Evolutionary conservation across 1,140 invertebrate genomes (phyloP).

Genomic region (Zaprionus ghesquierei): DNA sequence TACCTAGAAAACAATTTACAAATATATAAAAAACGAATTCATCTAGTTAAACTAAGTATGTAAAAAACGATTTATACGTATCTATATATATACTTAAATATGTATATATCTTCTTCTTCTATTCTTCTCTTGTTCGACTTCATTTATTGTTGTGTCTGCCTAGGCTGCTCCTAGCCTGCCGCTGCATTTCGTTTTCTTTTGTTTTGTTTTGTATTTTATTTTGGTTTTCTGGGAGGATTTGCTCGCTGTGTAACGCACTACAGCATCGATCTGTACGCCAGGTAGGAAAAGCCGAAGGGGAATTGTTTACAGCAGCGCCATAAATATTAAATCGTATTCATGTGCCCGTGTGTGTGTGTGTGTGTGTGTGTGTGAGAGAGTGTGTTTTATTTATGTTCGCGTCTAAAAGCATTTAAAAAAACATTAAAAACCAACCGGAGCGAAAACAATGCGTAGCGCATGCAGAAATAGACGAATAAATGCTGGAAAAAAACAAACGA

Average conservation of each 20-base stretch:
- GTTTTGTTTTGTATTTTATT: not conserved
- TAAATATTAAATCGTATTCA: conserved; percentile 60
- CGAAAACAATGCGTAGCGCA: not conserved
- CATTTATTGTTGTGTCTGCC: conserved; percentile 33
- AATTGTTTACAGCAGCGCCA: conserved; percentile 57
- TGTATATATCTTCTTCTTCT: conserved; percentile 2
- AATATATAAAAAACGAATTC: conserved; percentile 81
- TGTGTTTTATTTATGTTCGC: conserved; percentile 50
- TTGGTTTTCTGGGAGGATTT: not conserved
- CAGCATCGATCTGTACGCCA: not conserved
- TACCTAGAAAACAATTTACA: conserved; percentile 82
- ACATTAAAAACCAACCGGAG: conserved; percentile 36
- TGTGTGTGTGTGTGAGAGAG: not conserved
- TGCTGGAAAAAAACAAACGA: not conserved
- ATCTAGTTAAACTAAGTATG: conserved; percentile 76
- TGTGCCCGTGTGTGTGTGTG: conserved; percentile 1
- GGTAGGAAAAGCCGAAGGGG: conserved; percentile 1
- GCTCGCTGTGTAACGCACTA: not conserved
- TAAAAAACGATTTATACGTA: conserved; percentile 64
- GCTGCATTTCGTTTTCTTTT: conserved; percentile 10
- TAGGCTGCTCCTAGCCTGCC: too few relatives aligned
- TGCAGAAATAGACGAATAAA: conserved; percentile 4
- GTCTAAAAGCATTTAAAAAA: conserved; percentile 53
- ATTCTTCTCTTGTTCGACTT: not conserved
- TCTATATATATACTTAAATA: conserved; percentile 13